Evolutionary conservation across 1,140 invertebrate genomes (phyloP), one percentile per base, ranked within the genome.

Genomic region (Leguminivora glycinivorella): DNA sequence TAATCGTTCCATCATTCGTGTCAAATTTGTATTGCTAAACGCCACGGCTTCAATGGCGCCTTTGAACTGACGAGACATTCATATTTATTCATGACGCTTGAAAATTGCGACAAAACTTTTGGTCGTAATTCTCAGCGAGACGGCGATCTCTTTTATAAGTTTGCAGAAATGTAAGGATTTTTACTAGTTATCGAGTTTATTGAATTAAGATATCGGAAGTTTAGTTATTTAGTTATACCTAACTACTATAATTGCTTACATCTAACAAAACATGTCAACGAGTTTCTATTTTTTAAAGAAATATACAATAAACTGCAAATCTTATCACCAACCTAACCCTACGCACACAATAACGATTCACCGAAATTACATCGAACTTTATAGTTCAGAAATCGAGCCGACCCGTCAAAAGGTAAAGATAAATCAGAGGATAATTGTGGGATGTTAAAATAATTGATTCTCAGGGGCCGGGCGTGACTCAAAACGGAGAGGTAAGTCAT

Each of bases 321-420:
- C 9, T 7, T 52, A 19, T 19, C 19, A 22, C 47, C 47, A 43
- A 52, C 22, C 29, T 12, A 67, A 31, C 17, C 29, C 67, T 60
- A 67, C 67, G 56, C 29, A 75, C 19, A 66, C 17, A 68, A 63
- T 26, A 68, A 74, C 71, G 60, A 70, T 66, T 73, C 73, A 79
- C 5, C 2, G 40, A 43, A 43, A n/a, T 5, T 22, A 52, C 6
- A 47, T 22, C 1, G 7, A 22, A 9, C 19, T n/a, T 43, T 4
- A 17, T n/a, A 24, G 19, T 26, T 17, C 14, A 38, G 10, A 38
- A 70, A 78, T 85, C 83, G 87, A 89, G 83, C 84, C 79, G 81
- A 81, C 83, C 87, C 84, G 82, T 68, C 6, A 74, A 78, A 80
- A 85, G 85, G 84, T 85, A 76, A 75, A 83, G 85, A 88, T 70